Evolutionary conservation across 92 coral and sea anemone species (phyloP).

Genomic region (Phenganax marumi): DNA sequence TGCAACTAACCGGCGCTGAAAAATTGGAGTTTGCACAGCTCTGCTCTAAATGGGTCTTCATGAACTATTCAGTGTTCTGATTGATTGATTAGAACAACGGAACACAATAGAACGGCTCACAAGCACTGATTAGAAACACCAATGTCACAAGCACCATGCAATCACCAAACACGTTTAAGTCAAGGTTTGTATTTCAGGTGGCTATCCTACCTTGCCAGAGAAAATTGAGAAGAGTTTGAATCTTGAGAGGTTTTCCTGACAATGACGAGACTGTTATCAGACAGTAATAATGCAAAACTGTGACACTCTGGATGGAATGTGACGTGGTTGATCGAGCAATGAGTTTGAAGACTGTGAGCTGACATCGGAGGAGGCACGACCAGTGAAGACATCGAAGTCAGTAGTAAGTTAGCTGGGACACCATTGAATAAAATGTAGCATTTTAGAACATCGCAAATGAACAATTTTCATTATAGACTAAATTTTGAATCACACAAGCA

Average conservation of each 20-base stretch:
- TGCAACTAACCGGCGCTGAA: too few relatives aligned
- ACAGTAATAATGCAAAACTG: slow-evolving; percentile 71
- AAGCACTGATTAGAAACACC: too few relatives aligned
- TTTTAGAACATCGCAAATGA: too few relatives aligned
- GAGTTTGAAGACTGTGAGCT: slow-evolving; percentile 62
- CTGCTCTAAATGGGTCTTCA: too few relatives aligned
- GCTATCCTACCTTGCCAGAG: slow-evolving; percentile 54
- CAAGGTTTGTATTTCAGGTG: not conserved
- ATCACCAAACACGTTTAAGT: not conserved
- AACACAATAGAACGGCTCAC: too few relatives aligned
- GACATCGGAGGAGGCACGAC: slow-evolving; percentile 98
- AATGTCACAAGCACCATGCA: too few relatives aligned
- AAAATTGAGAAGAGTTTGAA: slow-evolving; percentile 58
- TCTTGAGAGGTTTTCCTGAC: slow-evolving; percentile 45
- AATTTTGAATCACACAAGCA: too few relatives aligned
- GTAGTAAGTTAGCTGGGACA: slow-evolving; percentile 55
- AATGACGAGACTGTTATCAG: slow-evolving; percentile 69
- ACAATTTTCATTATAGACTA: too few relatives aligned
- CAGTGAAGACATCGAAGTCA: slow-evolving; percentile 83
- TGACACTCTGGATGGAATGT: slow-evolving; percentile 74
- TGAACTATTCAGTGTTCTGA: too few relatives aligned
- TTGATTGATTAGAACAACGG: too few relatives aligned
- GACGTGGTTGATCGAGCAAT: slow-evolving; percentile 63
- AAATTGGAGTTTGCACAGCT: too few relatives aligned
- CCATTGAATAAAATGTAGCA: too few relatives aligned